Evolutionary conservation across 2,888 invertebrate species (phyloP).

Genomic region (Augiades crinisus): DNA sequence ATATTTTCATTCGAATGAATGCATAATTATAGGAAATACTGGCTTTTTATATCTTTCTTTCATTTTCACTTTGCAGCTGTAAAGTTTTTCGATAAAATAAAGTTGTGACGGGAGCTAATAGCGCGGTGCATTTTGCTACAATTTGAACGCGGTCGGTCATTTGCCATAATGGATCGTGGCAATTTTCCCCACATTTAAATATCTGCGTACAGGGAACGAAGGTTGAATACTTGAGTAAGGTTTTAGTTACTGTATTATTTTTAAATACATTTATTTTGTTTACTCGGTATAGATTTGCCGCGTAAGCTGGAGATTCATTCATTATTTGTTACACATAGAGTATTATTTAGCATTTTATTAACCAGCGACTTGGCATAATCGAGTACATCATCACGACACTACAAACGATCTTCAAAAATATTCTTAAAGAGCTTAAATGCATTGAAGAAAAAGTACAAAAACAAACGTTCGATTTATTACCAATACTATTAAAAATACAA

Average conservation of each 20-base stretch:
- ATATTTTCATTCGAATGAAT: conserved; percentile 23
- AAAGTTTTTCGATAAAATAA: conserved; percentile 48
- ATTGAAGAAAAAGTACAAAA: too few species aligned
- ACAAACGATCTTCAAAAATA: too few species aligned
- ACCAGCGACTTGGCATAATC: too few species aligned
- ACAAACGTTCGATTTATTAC: too few species aligned
- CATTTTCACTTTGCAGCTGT: conserved; percentile 7
- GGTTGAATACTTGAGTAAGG: conserved; percentile 7
- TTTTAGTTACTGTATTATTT: neutral
- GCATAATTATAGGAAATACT: conserved; percentile 19
- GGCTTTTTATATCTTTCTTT: neutral
- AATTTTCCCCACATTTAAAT: conserved; percentile 48
- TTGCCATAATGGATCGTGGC: conserved; percentile 51
- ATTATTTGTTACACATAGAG: too few species aligned
- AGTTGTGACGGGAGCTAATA: conserved; percentile 48
- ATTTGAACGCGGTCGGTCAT: conserved; percentile 49
- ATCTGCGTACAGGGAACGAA: conserved; percentile 18
- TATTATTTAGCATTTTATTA: too few species aligned
- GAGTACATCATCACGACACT: too few species aligned
- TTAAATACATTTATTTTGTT: neutral
- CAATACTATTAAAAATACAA: too few species aligned
- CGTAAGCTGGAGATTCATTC: too few species aligned
- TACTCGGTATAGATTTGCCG: too few species aligned
- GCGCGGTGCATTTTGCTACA: conserved; percentile 50
- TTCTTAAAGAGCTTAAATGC: too few species aligned